Conservation (phyloP, 2,797 vertebrate genomes). For the Emydoidea blandingii region DNA sequence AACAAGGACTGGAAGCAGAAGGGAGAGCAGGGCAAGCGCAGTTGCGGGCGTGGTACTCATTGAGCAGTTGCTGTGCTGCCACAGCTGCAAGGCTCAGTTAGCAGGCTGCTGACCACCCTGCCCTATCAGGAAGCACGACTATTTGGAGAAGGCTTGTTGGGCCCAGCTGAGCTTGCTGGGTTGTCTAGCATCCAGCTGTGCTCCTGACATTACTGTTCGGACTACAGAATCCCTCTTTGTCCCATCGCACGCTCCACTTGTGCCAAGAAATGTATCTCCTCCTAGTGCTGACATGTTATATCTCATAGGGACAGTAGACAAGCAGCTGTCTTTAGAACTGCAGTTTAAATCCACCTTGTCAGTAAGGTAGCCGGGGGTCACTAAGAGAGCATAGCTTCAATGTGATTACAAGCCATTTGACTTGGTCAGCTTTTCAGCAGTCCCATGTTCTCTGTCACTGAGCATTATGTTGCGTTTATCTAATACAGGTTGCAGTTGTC, state of each 20-base stretch:
- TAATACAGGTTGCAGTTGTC: neutral
- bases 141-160: neutral
- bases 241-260: neutral
- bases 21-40: neutral
- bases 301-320: neutral
- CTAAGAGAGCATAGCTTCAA: accelerated
- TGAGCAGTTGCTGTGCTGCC: neutral
- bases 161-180: neutral
- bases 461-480: neutral
- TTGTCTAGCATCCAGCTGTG: neutral
- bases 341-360: neutral
- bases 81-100: neutral
- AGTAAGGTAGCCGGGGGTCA: neutral
- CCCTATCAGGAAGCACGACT: neutral
- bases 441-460: neutral
- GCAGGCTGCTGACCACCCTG: neutral
- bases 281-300: neutral
- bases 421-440: neutral
- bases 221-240: neutral
- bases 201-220: neutral
- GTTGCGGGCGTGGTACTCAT: neutral
- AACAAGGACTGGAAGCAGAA: neutral
- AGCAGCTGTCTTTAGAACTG: neutral
- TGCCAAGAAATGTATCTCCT: neutral
- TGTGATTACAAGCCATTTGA: neutral